Percentiles rank a stretch among this genome's conserved stretches.
phyloP scores from a whole-genome alignment of 2,113 vertebrate species.

The Porphyrio hochstetteri region DNA sequence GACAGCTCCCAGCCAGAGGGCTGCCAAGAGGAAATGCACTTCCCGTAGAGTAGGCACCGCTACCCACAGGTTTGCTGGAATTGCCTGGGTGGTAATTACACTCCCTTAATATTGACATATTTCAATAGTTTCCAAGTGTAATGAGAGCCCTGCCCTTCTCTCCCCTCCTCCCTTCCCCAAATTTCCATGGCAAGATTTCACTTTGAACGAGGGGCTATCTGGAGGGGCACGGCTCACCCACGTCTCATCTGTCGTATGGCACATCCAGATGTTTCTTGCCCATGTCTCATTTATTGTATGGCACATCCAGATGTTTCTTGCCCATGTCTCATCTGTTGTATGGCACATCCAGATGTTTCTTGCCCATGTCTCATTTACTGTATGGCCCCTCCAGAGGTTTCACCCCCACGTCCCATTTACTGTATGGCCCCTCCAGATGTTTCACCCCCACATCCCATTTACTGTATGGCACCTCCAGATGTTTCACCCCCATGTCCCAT shows the following conservation, averaged over 20 bases:
- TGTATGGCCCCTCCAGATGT: no score
- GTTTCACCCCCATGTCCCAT: no score
- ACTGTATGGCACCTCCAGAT: no score
- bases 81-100: constrained; percentile 28
- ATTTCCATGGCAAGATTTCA: not conserved
- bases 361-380: not conserved
- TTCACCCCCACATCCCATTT: no score
- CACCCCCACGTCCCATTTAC: no score
- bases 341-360: not conserved
- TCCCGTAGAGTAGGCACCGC: constrained; percentile 24
- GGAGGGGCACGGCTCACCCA: not conserved
- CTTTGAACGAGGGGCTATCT: not conserved
- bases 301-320: not conserved
- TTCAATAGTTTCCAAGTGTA: constrained; percentile 58
- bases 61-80: constrained; percentile 54
- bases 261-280: not conserved
- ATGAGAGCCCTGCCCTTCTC: not conserved
- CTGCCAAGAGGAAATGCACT: constrained; percentile 59
- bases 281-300: not conserved
- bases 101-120: constrained; percentile 51
- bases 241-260: not conserved
- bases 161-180: not conserved
- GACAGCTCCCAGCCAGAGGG: not conserved
- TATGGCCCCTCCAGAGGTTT: not conserved
- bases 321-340: not conserved